phyloP scores from a whole-genome alignment of 1,140 invertebrate species.

The Drosophila elegans region DNA sequence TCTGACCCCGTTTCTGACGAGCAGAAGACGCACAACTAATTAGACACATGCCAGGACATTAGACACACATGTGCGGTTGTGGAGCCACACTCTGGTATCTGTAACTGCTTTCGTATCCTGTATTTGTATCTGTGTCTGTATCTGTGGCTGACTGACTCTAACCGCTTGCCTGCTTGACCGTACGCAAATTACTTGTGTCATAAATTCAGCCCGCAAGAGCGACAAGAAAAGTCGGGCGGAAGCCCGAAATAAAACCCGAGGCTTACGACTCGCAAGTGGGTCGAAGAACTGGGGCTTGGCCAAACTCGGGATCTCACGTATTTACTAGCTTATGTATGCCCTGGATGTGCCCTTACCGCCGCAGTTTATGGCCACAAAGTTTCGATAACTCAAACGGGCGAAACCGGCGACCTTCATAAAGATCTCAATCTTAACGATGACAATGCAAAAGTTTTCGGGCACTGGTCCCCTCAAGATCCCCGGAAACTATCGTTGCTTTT shows the following conservation, averaged over 20 bases:
- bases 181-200: constrained; percentile 83
- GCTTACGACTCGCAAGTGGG: constrained; percentile 69
- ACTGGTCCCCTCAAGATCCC: constrained; percentile 48
- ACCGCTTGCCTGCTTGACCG: constrained; percentile 65
- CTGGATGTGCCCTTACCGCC: constrained; percentile 25
- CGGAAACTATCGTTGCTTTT: constrained; percentile 11
- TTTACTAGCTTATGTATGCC: not conserved
- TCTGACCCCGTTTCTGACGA: constrained; percentile 68
- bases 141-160: constrained; percentile 35
- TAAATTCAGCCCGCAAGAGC: constrained; percentile 64
- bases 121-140: constrained; percentile 1
- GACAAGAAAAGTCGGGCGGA: constrained; percentile 73
- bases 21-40: constrained; percentile 80
- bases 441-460: constrained; percentile 70
- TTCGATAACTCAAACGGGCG: constrained; percentile 47
- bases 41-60: constrained; percentile 77
- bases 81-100: constrained; percentile 16
- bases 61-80: constrained; percentile 41
- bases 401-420: constrained; percentile 76
- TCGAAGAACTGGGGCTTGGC: constrained; percentile 60
- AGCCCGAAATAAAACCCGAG: constrained; percentile 62
- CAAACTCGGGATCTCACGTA: constrained; percentile 27
- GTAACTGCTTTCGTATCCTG: constrained; percentile 13
- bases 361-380: constrained; percentile 62
- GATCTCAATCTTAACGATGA: constrained; percentile 82